Percentiles rank a stretch among this genome's conserved stretches.
These are phyloP conservation scores for Tinamus major DNA, from an alignment of 2,797 vertebrate genomes.

Conservation along the genomic window DNA sequence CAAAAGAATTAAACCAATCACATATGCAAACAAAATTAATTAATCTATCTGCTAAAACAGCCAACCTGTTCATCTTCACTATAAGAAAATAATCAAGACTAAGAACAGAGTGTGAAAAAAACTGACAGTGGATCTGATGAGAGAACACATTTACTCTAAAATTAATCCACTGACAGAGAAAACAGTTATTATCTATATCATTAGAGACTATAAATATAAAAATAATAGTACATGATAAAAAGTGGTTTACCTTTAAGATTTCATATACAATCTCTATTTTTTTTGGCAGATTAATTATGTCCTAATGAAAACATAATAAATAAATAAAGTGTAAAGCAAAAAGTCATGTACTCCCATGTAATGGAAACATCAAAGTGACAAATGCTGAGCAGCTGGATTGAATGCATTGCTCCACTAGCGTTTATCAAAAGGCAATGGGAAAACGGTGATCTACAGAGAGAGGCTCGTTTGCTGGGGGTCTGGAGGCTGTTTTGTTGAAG, in stretches of 20 bases:
- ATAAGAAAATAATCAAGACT: not conserved
- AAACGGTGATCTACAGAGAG: slow-evolving; percentile 1
- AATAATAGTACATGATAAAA: slow-evolving; percentile 5
- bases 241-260: not conserved
- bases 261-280: not conserved
- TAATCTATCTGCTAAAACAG: not conserved
- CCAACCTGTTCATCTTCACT: not conserved
- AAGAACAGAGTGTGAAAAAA: slow-evolving; percentile 26
- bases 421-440: slow-evolving; percentile 20
- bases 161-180: not conserved
- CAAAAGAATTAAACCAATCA: slow-evolving; percentile 19
- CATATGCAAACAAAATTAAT: slow-evolving; percentile 19
- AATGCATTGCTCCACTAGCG: not conserved
- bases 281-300: slow-evolving; percentile 39
- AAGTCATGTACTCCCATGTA: not conserved
- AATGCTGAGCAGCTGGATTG: not conserved
- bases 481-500: not conserved
- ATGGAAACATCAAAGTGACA: slow-evolving; percentile 25
- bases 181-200: slow-evolving; percentile 31
- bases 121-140: slow-evolving; percentile 7
- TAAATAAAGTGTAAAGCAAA: slow-evolving; percentile 46
- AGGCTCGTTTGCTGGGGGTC: not conserved
- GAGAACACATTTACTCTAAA: not conserved
- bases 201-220: slow-evolving; percentile 34
- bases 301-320: slow-evolving; percentile 24